Evolutionary conservation across 1,140 invertebrate genomes (phyloP), one percentile per base, ranked within the genome.

Genomic region (Adoxophyes honmai): DNA sequence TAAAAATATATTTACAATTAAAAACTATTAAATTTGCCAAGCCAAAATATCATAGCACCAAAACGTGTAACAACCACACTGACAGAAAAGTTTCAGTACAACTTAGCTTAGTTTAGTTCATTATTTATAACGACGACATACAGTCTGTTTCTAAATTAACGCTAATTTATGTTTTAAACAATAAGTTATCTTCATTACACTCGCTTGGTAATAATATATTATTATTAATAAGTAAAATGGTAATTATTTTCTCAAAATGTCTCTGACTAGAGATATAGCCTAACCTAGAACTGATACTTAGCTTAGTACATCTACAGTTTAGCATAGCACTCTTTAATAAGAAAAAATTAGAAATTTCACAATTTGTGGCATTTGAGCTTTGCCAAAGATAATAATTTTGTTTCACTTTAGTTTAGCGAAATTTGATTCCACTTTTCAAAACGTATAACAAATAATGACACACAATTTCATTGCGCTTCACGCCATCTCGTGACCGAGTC

Each of bases 41-140:
- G 82, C 82, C 81, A 81, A 88, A 83, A 76, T 63, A 86, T 86
- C 71, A 75, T 86, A 88, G 81, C 82, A 88, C 81, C 81, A 88
- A 86, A 85, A 81, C 67, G 76, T 73, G 66, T 79, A 77, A 81
- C 62, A 78, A 73, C 56, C 36, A 74, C 76, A 80, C 69, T 73
- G 81, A 86, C 68, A 86, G 82, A 88, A 88, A 88, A 88, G 82
- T 88, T 88, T 85, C 85, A 73, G 37, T 35, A 60, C 59, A 64
- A 36, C 52, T 28, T 28, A 48, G 42, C 42, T 21, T 48, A 48
- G 16, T 48, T 33, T 48, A 48, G n/a, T 33, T 48, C 21, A 48
- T 28, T 48, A 48, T 48, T 21, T 48, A 48, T 48, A 48, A 16
- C 21, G 70, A 74, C 33, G 70, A 74, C 76, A 70, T 76, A 67